Conservation (phyloP, 2,797 vertebrate genomes). For the Schizothorax lantsangensis region DNA sequence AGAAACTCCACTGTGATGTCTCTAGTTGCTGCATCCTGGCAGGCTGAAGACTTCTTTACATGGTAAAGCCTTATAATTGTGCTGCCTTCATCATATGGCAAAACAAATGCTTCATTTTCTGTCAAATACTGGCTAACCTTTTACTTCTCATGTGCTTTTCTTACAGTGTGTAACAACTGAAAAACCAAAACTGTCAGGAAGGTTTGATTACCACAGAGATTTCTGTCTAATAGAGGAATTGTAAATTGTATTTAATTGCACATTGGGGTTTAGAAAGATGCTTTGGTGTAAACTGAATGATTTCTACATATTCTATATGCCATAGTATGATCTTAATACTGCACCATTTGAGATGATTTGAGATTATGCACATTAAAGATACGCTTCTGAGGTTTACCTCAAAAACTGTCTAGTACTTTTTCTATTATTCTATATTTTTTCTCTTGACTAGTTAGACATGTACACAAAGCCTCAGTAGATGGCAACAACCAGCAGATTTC, state of each 20-base stretch:
- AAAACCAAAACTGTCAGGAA: background rate
- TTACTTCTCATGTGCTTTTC: background rate
- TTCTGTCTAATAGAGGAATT: background rate
- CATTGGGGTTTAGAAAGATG: background rate
- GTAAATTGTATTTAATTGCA: constrained; percentile 32
- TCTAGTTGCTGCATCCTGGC: constrained; percentile 73
- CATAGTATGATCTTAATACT: background rate
- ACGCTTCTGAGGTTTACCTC: background rate
- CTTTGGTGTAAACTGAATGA: background rate
- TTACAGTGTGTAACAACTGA: constrained; percentile 6
- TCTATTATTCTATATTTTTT: too few species aligned
- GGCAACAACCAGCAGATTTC: background rate
- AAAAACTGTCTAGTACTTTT: background rate
- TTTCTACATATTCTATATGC: background rate
- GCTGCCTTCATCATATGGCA: too few species aligned
- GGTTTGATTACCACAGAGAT: background rate
- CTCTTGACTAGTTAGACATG: background rate
- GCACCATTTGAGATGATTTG: background rate
- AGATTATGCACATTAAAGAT: constrained; percentile 11
- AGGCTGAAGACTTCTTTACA: constrained; percentile 75
- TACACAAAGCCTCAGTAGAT: background rate
- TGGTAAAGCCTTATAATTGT: constrained; percentile 72
- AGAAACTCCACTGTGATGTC: constrained; percentile 61
- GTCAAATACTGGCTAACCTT: too few species aligned
- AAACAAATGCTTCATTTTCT: too few species aligned